phyloP scores from a whole-genome alignment of 1,140 invertebrate species.

The Arion vulgaris region DNA sequence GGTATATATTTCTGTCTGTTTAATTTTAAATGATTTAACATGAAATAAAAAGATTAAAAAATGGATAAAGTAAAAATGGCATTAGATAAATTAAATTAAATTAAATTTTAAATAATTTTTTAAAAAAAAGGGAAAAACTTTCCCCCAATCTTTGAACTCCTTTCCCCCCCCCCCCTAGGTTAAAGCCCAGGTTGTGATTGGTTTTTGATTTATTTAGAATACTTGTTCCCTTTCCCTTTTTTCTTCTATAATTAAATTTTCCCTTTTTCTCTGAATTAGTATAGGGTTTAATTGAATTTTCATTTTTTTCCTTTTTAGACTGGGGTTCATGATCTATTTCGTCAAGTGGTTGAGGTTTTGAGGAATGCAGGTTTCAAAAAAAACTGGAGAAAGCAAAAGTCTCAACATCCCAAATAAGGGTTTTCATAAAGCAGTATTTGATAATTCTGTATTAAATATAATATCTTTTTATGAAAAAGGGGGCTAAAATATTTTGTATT shows the following conservation, averaged over 20 bases:
- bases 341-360: slow-evolving; percentile 64
- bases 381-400: slow-evolving; percentile 67
- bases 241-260: background rate
- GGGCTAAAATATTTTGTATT: no score
- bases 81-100: no score
- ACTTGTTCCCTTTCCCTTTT: background rate
- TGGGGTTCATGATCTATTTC: slow-evolving; percentile 67
- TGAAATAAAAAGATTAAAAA: no score
- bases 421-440: background rate
- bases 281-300: background rate
- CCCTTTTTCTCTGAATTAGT: background rate
- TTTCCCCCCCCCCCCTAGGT: no score
- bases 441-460: no score
- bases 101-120: no score
- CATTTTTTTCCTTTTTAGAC: slow-evolving; percentile 43
- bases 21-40: no score
- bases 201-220: background rate
- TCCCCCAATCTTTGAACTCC: no score
- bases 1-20: no score
- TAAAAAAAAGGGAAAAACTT: no score
- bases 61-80: no score
- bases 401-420: slow-evolving; percentile 66
- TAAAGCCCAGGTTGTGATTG: background rate
- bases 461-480: no score
- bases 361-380: slow-evolving; percentile 65